phyloP scores from a whole-genome alignment of 2,797 vertebrate genomes.

The Alca torda region DNA sequence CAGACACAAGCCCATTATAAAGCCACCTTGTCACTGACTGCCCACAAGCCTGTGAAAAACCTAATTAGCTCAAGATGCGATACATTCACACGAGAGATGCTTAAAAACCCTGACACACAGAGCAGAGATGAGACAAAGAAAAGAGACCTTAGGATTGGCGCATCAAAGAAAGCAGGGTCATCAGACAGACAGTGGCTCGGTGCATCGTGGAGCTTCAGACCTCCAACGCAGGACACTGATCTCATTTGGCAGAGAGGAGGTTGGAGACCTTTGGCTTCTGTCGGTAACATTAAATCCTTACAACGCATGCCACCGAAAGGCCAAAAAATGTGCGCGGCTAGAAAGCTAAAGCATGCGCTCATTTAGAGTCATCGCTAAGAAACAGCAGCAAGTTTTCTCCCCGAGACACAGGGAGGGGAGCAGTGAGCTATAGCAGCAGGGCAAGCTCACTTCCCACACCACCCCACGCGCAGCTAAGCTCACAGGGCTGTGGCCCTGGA shows the following conservation, averaged over 20 bases:
- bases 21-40: neutral
- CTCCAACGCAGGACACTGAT: neutral
- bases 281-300: neutral
- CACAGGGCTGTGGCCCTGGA: neutral
- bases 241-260: neutral
- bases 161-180: neutral
- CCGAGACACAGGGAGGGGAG: neutral
- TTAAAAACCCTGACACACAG: neutral
- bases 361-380: neutral
- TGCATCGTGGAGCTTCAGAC: neutral
- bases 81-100: neutral
- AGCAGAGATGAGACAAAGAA: neutral
- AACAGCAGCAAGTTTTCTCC: neutral
- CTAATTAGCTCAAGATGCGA: neutral
- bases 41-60: neutral
- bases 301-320: neutral
- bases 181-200: neutral
- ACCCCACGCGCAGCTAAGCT: neutral
- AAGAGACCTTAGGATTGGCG: neutral
- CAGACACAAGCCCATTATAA: neutral
- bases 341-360: neutral
- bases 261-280: constrained; percentile 2
- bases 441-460: neutral
- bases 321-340: neutral
- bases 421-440: neutral